Conservation (phyloP, 2,888 invertebrate genomes). For the Stenoptilia bipunctidactyla region DNA sequence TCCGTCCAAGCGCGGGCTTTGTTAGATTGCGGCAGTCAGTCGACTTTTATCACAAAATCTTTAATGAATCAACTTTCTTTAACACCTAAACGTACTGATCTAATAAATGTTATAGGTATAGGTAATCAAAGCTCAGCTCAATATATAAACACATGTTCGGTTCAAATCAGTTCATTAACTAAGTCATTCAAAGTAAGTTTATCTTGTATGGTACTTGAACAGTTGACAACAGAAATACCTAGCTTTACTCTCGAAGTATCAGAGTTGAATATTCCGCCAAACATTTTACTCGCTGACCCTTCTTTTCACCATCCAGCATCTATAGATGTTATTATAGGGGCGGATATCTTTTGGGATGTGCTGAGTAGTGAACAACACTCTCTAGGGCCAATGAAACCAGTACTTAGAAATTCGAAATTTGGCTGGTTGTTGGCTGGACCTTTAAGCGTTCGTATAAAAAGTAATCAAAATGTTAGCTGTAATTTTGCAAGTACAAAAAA, state of each 20-base stretch:
- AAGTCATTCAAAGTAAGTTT: too few relatives aligned
- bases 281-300: slow-evolving; percentile 9
- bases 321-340: slow-evolving; percentile 8
- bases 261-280: too few relatives aligned
- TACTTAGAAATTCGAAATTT: slow-evolving; percentile 5
- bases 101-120: background rate
- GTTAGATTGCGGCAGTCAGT: slow-evolving; percentile 5
- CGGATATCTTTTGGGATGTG: slow-evolving; percentile 8
- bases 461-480: background rate
- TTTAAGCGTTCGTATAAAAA: slow-evolving; percentile 1
- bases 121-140: slow-evolving; percentile 1
- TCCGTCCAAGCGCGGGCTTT: background rate
- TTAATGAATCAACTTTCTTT: slow-evolving; percentile 1
- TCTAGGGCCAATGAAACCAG: slow-evolving; percentile 5
- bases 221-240: slow-evolving; percentile 10
- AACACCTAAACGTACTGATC: background rate
- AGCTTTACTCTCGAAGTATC: slow-evolving; percentile 4
- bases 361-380: slow-evolving; percentile 5
- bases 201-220: slow-evolving; percentile 8
- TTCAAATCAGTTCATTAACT: slow-evolving; percentile 6
- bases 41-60: slow-evolving; percentile 3
- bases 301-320: slow-evolving; percentile 6
- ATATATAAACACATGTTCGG: slow-evolving; percentile 2
- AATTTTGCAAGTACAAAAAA: background rate
- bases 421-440: slow-evolving; percentile 9